A percentile compares a stretch with the other conserved stretches of the same genome.
These are phyloP conservation scores for Proctacanthus coquilletti DNA, from an alignment of 1,140 invertebrate genomes.

Conservation along the genomic window DNA sequence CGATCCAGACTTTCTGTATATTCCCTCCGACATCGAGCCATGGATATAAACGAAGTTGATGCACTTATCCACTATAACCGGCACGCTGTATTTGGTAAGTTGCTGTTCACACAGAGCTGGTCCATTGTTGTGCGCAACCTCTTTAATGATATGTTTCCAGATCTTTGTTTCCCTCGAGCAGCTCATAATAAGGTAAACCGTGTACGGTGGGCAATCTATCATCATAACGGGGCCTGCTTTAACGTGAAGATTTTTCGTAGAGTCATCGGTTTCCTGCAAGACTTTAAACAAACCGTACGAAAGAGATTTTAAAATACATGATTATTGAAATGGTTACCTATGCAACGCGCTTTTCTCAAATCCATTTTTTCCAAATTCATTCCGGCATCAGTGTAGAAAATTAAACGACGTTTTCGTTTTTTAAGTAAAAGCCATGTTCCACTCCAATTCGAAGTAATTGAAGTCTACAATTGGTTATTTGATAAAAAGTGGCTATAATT, in stretches of 20 bases:
- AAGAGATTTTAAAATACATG: constrained; percentile 12
- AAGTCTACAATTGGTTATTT: constrained; percentile 30
- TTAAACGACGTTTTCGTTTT: constrained; percentile 44
- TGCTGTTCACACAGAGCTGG: constrained; percentile 64
- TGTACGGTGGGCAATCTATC: constrained; percentile 44
- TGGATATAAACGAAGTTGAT: constrained; percentile 74
- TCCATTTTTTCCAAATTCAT: constrained; percentile 46
- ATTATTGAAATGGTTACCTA: constrained; percentile 36
- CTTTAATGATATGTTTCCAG: constrained; percentile 56
- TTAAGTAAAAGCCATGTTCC: constrained; percentile 61
- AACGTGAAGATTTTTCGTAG: constrained; percentile 33
- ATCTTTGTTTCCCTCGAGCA: constrained; percentile 43
- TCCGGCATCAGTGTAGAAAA: constrained; percentile 42
- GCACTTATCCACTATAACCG: constrained; percentile 79
- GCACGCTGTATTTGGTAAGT: constrained; percentile 69
- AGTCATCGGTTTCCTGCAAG: constrained; percentile 34
- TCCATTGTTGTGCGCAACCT: constrained; percentile 62
- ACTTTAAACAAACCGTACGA: constrained; percentile 27
- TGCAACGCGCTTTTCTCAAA: constrained; percentile 62
- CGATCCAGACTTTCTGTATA: constrained; percentile 67
- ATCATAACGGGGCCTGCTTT: constrained; percentile 46
- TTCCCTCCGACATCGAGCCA: constrained; percentile 68
- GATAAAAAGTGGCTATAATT: not conserved
- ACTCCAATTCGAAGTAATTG: constrained; percentile 50
- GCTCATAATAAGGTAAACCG: constrained; percentile 56